A percentile compares a stretch with the other conserved stretches of the same genome.
Evolutionary conservation across 2,113 vertebrate species (phyloP).

Genomic region (Lota lota): DNA sequence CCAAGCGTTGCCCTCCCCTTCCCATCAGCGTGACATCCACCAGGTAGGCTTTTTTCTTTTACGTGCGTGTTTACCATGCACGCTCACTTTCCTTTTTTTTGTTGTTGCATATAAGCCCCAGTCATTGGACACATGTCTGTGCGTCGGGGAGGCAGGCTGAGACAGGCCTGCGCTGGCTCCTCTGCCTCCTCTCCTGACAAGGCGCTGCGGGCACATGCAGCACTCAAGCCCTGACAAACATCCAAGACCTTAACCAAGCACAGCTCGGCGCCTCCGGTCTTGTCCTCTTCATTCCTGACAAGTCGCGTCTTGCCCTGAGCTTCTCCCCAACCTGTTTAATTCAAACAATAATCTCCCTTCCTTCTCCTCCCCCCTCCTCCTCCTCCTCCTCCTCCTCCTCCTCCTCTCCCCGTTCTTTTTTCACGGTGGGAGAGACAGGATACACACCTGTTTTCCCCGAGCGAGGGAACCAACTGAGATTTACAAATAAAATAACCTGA

Average conservation of each 20-base stretch:
- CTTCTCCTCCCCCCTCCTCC: constrained; percentile 24
- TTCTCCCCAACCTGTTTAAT: constrained; percentile 81
- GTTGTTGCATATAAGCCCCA: background rate
- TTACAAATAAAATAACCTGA: background rate
- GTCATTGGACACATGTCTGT: constrained; percentile 48
- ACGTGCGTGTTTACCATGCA: background rate
- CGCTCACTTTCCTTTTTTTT: constrained; percentile 41
- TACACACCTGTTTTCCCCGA: constrained; percentile 35
- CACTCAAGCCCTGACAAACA: constrained; percentile 89
- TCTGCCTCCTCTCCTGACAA: constrained; percentile 84
- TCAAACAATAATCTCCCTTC: constrained; percentile 62
- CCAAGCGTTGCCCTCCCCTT: too few relatives aligned
- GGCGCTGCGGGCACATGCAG: constrained; percentile 88
- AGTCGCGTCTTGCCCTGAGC: constrained; percentile 87
- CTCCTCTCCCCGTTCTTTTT: background rate
- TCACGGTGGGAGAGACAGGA: constrained; percentile 21
- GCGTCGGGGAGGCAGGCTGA: constrained; percentile 69
- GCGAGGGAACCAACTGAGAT: background rate
- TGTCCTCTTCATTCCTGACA: constrained; percentile 95
- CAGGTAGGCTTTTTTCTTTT: too few relatives aligned
- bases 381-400: constrained; percentile 23
- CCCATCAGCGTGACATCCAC: too few relatives aligned
- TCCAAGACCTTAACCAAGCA: constrained; percentile 83
- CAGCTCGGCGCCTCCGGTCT: constrained; percentile 96
- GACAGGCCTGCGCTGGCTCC: constrained; percentile 74